Base-by-base conservation (phyloP, 2,113 vertebrate genomes). In the Chlamydotis undulata region DNA sequence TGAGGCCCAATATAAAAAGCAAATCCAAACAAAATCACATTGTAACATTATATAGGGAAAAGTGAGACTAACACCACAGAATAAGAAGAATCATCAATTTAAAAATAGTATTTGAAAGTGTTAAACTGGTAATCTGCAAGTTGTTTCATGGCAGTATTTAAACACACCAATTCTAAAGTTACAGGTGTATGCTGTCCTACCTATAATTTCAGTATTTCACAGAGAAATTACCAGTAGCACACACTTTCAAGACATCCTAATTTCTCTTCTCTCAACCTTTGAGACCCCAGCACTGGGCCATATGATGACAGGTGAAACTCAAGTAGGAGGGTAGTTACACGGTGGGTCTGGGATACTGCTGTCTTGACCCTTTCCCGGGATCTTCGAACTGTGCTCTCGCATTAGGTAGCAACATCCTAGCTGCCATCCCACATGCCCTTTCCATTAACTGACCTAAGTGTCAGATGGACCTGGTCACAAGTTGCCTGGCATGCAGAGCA, bases 401-500 rank as follows among this genome's bases (percentile, higher is more conserved):
- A 18, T 25, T 26, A 35, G 9, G 39, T 16, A 43, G 12, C 12
- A 81, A 65, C 81, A 1, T 8, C 10, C 5, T 2, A 5, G 28
- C 2, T 61, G 52, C 37, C 89, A 4, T 9, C 2, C 12, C 21
- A 12, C 2, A 22, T 22, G 4, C 37, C 14, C 37, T 17, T 41
- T 65, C 15, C 22, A 21, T 37, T 55, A 28, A 41, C 8, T 31
- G 28, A 64, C 43, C 12, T 31, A 22, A 12, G 4, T 23, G 19
- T 39, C 33, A 35, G 10, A 1, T 12, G 33, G 11, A 61, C 1
- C 6, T 19, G 31, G 25, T 3, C 12, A 39, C 16, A 73, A 17
- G 7, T 19, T 49, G 22, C 10, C 23, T 67, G 70, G 7, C 5
- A 12, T 2, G 8, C 0, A 2, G 52, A 22, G 24, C 19, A 21